Base-by-base conservation (phyloP, 1,140 invertebrate species). In the Drosophila biarmipes region DNA sequence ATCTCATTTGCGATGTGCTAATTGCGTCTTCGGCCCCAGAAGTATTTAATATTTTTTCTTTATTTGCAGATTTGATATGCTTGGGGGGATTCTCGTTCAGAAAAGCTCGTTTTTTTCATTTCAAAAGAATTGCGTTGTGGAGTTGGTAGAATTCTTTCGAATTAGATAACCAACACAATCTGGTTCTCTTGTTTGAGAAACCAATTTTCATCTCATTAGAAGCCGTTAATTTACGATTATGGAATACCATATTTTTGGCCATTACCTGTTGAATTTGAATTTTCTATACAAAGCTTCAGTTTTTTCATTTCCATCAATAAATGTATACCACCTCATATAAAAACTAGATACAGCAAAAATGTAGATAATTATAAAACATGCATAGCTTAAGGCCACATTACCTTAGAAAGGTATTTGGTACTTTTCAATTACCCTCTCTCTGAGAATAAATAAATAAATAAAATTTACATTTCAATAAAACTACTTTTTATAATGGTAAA, bases 1-100 rank as follows among this genome's bases (percentile, higher is more conserved):
- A 56, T 69, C 63, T 69, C 64, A 69, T 69, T 69, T 56, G 67
- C 51, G 14, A 40, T 24, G 64, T 69, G 67, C 42, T 69, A 69
- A 69, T 69, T 69, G 67, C 24, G 37, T n/a, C 21, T 67, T 38
- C 29, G 15, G n/a, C 27, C 21, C 8, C 38, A 15, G 10, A 34
- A 31, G 15, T 54, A 5, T 67, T 54, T 51, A 12, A 12, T 63
- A 19, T 21, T 63, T 38, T n/a, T 38, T 64, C 37, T 29, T 67
- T 67, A 31, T 68, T 67, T 69, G 49, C 17, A n/a, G 40, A 67
- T 69, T 69, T 14, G 40, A 55, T 68, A 48, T 34, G 66, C 66
- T 69, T 27, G 31, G 31, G 63, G 46, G 42, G 31, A 46, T 49
- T 64, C 62, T 66, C 31, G 17, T 49, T 49, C 27, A 38, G 43